phyloP scores from a whole-genome alignment of 2,888 invertebrate genomes.

The Tenthredo notha region DNA sequence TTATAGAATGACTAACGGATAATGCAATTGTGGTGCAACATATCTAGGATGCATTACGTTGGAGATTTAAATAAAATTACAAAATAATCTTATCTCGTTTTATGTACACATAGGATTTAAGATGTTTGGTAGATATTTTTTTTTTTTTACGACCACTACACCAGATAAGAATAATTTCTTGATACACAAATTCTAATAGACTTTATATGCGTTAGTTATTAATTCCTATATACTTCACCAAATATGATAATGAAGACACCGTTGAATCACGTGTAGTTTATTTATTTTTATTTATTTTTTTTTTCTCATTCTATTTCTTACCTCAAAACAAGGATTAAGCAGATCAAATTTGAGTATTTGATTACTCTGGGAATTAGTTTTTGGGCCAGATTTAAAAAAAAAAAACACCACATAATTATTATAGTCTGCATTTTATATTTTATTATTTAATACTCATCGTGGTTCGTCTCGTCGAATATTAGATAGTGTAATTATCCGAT shows the following conservation, averaged over 20 bases:
- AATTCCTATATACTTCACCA: neutral
- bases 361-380: neutral
- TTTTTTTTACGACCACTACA: neutral
- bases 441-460: neutral
- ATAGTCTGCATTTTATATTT: slow-evolving; percentile 5
- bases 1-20: neutral
- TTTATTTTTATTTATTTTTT: neutral
- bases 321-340: neutral
- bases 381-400: neutral
- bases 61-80: neutral
- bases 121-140: neutral
- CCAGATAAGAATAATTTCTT: neutral
- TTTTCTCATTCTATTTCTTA: neutral
- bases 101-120: neutral
- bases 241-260: neutral
- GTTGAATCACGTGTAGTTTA: neutral
- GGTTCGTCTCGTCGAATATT: neutral
- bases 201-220: neutral
- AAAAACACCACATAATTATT: neutral
- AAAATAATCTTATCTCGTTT: neutral
- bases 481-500: neutral
- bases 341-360: neutral
- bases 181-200: neutral
- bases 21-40: neutral
- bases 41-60: neutral